phyloP scores from a whole-genome alignment of 2,113 vertebrate genomes.

The Lampris incognitus region DNA sequence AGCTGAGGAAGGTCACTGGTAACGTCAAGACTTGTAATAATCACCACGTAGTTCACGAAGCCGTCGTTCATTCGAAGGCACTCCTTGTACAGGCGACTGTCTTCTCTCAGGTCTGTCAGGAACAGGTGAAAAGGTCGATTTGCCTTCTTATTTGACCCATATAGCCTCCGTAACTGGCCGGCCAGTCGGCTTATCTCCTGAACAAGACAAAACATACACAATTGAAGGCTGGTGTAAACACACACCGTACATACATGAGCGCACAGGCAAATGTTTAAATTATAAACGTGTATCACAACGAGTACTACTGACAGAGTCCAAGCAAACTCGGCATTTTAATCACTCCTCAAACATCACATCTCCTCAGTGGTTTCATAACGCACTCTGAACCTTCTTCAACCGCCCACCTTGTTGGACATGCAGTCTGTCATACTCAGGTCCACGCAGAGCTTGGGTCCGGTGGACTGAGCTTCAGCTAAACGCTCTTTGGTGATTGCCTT shows the following conservation, averaged over 20 bases:
- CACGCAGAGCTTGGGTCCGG: conserved; percentile 86
- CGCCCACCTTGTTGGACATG: conserved; percentile 89
- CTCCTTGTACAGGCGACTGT: conserved; percentile 85
- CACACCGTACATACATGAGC: too few relatives aligned
- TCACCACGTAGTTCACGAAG: conserved; percentile 88
- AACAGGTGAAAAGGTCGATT: conserved; percentile 87
- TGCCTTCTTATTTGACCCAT: conserved; percentile 90
- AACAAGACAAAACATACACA: neutral
- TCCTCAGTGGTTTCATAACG: too few relatives aligned
- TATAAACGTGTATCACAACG: too few relatives aligned
- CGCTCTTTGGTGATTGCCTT: conserved; percentile 85
- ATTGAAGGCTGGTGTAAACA: neutral
- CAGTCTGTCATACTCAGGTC: conserved; percentile 87
- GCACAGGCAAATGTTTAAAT: too few relatives aligned
- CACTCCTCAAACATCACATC: too few relatives aligned
- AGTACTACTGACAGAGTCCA: too few relatives aligned
- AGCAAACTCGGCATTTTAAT: too few relatives aligned
- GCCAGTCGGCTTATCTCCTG: conserved; percentile 92
- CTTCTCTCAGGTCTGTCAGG: conserved; percentile 83
- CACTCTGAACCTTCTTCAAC: neutral
- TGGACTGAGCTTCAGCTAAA: conserved; percentile 81
- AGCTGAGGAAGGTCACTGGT: neutral
- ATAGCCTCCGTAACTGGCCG: conserved; percentile 90
- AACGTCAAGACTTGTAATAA: conserved; percentile 1
- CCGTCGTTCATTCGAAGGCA: conserved; percentile 95